Conservation (phyloP, 2,113 vertebrate genomes). For the Bos indicus region DNA sequence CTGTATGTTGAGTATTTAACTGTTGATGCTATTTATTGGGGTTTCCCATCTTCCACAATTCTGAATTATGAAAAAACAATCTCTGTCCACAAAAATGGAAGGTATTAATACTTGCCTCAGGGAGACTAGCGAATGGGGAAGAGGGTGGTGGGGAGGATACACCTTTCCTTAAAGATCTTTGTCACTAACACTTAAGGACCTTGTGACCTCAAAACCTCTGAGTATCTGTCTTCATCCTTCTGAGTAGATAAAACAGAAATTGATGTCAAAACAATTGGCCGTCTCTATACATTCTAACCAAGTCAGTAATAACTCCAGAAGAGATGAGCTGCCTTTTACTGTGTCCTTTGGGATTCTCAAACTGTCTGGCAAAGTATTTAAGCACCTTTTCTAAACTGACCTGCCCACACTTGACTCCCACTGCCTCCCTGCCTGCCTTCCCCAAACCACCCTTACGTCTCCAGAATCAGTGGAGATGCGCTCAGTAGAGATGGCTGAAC, state of each 20-base stretch:
- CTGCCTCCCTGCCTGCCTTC: background rate
- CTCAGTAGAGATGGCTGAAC: background rate
- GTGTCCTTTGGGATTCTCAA: background rate
- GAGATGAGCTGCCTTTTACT: background rate
- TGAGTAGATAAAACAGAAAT: background rate
- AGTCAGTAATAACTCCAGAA: background rate
- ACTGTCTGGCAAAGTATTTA: background rate
- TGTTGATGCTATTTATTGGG: background rate
- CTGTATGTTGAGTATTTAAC: background rate
- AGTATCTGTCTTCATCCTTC: background rate
- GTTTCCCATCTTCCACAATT: background rate
- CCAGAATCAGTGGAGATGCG: background rate
- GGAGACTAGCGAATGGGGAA: background rate
- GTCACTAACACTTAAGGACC: background rate
- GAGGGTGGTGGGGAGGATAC: background rate
- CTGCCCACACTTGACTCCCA: fast-evolving
- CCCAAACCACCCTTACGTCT: background rate
- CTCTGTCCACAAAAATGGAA: background rate
- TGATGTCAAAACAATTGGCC: background rate
- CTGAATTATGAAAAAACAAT: background rate
- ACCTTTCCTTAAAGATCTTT: background rate
- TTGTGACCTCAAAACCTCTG: background rate
- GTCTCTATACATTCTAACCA: background rate
- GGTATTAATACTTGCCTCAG: background rate
- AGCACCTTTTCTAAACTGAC: background rate